Conservation (phyloP, 2,113 vertebrate species). For the Osmerus mordax region DNA sequence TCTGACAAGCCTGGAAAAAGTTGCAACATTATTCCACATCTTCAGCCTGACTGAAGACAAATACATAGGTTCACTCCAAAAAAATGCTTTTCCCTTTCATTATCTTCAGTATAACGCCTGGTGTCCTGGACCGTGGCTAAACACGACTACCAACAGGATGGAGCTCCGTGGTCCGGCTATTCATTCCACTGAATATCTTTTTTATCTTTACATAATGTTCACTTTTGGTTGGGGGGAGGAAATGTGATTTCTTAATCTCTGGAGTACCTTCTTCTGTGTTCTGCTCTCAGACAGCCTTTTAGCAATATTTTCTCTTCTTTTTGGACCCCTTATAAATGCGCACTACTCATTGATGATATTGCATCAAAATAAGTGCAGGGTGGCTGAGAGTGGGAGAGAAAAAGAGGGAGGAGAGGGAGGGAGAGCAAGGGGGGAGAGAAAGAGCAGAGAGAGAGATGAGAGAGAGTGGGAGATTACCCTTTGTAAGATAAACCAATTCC, state of each 20-base stretch:
- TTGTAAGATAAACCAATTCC: conserved; percentile 52
- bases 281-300: no score
- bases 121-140: conserved; percentile 30
- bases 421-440: not conserved
- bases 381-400: no score
- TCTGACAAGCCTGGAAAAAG: conserved; percentile 23
- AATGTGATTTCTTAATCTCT: not conserved
- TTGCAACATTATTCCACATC: conserved; percentile 36
- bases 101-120: conserved; percentile 20
- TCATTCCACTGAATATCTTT: conserved; percentile 13
- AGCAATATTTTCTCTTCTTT: no score
- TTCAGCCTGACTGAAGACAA: conserved; percentile 25
- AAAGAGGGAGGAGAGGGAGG: not conserved
- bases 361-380: no score
- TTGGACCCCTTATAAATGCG: no score
- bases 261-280: not conserved
- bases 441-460: conserved; percentile 22
- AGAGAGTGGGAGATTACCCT: conserved; percentile 29
- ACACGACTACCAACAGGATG: conserved; percentile 1
- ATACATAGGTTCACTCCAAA: conserved; percentile 22
- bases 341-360: no score
- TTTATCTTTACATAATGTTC: conserved; percentile 11
- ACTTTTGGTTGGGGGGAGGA: not conserved
- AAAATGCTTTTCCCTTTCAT: conserved; percentile 5
- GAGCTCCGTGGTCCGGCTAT: conserved; percentile 17